Evolutionary conservation across 2,797 vertebrate genomes (phyloP), one percentile per base, ranked within the genome.

Genomic region (Enteromius treurensis): DNA sequence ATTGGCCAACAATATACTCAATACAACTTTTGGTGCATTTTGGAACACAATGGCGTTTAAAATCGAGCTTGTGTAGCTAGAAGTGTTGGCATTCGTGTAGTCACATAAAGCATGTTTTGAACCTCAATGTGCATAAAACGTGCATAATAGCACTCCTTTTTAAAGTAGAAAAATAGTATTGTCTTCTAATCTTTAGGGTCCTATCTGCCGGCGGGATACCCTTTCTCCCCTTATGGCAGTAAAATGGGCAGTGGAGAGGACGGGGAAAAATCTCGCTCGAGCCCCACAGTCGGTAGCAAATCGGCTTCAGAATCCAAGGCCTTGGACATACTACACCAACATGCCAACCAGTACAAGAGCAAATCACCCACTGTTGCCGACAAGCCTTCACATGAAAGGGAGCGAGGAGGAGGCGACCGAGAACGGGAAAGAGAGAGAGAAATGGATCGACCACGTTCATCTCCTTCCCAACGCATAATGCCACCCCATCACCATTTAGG

Each of bases 301-400:
- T 94, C 95, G 17, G 92, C 95, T 85, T 92, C 94, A 0, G 97
- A 98, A 88, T 95, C 97, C 90, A 99, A 99, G 93, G 97, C 98
- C 70, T 93, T 99, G 92, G 98, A 99, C 86, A 96, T 98, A 92
- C 92, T 99, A 90, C 98, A 99, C 93, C 97, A 99, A 88, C 97
- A 98, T 0, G 97, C 97, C 92, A 98, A 96, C 93, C 97, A 99
- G 89, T 99, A 98, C 95, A 98, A 98, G 93, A 98, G 96, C 96
- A 99, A 99, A 92, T 99, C 98, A 0, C 98, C 98, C 69, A 99
- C 98, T 65, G 98, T 99, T 87, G 96, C 96, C 0, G 98, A 99
- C 91, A 99, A 99, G 93, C 91, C 95, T 0, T 90, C 96, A 86
- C 97, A 98, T 81, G 98, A 99, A 88, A 90, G 93, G 78, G 95